Evolutionary conservation across 2,888 invertebrate species (phyloP), one percentile per base, ranked within the genome.

Genomic region (Diarsia rubi): DNA sequence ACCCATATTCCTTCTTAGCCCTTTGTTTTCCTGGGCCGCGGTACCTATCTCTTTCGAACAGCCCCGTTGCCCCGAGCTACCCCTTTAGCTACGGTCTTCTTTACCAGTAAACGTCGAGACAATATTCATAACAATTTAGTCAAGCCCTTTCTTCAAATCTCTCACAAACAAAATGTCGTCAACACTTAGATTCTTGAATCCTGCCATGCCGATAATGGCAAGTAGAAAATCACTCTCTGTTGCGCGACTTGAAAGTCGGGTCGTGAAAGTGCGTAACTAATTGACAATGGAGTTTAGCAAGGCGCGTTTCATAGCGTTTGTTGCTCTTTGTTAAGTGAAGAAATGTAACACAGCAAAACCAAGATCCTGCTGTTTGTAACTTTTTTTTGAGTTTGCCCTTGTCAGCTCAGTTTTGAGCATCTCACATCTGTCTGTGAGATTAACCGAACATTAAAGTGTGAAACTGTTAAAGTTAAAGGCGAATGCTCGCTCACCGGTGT

Each of bases 231-330:
- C 2, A 47, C 19, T 8, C 27, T 21, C 49, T 9, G 16, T 73
- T 42, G 19, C n/a, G 47, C 14, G 42, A 64, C 21, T 70, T 11
- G 57, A 59, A 76, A 70, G 76, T 76, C 14, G 54, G 14, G 62
- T 1, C 31, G 70, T 21, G 76, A 77, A 76, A 77, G 63, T 76
- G 77, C 54, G 47, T 76, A 76, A 19, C 70, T 71, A 63, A 77
- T 76, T 70, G 70, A 63, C 77, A 76, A 77, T 76, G 42, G 42
- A 69, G 24, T 63, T 42, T 75, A 19, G 19, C 27, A 27, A 42
- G n/a, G 49, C 21, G 69, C 9, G 27, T 75, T 54, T 69, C n/a
- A 21, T 42, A 1, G 54, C 19, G 27, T 60, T 52, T 74, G 45
- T 27, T 16, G 16, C 19, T 31, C 21, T 9, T 47, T 21, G 42